Evolutionary conservation across 2,888 invertebrate species (phyloP).

Genomic region (Cancer borealis): DNA sequence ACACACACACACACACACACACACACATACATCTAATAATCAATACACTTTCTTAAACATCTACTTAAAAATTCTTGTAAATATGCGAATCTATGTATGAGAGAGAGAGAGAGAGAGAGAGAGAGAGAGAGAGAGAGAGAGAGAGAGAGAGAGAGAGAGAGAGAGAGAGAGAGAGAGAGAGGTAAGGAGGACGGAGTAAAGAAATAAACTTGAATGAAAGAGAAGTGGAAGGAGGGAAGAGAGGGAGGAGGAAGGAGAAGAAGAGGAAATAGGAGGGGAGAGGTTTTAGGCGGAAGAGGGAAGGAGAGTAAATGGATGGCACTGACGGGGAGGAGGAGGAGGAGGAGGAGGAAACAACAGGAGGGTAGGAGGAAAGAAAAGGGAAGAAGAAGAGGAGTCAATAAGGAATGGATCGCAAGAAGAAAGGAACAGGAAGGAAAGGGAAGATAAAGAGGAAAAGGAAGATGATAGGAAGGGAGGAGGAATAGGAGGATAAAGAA

Average conservation of each 20-base stretch:
- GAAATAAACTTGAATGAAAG: background rate
- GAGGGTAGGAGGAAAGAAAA: background rate
- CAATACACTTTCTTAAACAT: background rate
- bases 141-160: conserved; percentile 11
- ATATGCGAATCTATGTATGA: background rate
- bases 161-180: conserved; percentile 40
- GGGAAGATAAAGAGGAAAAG: background rate
- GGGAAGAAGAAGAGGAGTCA: background rate
- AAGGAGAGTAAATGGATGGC: background rate
- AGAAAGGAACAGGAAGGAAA: background rate
- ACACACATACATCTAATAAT: background rate
- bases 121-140: conserved; percentile 43
- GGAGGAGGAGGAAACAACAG: background rate
- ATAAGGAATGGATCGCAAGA: background rate
- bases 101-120: background rate
- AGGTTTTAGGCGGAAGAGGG: background rate
- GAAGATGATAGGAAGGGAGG: background rate
- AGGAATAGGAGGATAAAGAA: background rate
- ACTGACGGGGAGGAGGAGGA: background rate
- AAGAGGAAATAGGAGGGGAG: background rate
- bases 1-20: conserved; percentile 16
- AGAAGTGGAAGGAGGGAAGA: background rate
- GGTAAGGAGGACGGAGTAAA: background rate
- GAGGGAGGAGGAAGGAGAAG: background rate
- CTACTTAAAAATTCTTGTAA: background rate